phyloP scores from a whole-genome alignment of 2,113 vertebrate species.

The Coracopsis vasa region DNA sequence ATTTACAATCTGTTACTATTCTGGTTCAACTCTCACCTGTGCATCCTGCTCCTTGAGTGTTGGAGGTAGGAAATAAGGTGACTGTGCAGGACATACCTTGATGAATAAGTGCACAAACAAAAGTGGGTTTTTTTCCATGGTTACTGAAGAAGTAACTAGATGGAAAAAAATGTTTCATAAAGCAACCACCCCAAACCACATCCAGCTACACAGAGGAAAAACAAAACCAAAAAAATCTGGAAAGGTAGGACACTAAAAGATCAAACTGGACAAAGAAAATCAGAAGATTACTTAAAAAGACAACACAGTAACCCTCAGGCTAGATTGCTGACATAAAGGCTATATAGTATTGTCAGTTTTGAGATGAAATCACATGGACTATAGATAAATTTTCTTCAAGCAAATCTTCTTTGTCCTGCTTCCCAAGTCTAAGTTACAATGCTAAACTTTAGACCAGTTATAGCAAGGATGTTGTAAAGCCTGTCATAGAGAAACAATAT shows the following conservation, averaged over 20 bases:
- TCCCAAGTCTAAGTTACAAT: background rate
- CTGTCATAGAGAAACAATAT: background rate
- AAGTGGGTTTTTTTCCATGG: background rate
- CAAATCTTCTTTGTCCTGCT: background rate
- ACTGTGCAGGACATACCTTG: background rate
- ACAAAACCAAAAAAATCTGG: background rate
- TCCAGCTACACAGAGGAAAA: background rate
- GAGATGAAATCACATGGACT: background rate
- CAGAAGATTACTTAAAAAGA: background rate
- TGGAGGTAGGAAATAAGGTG: background rate
- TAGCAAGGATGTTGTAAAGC: background rate
- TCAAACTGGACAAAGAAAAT: background rate
- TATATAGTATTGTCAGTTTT: background rate
- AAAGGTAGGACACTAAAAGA: background rate
- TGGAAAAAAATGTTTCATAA: background rate
- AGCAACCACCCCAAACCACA: background rate
- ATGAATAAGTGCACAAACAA: background rate
- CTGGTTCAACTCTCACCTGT: background rate
- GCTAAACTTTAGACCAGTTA: background rate
- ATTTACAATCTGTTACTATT: background rate
- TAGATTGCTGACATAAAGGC: background rate
- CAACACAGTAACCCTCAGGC: background rate
- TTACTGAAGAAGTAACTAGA: background rate
- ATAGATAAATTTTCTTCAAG: background rate
- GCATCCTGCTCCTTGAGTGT: background rate